These are phyloP conservation scores for Macaria notata DNA, from an alignment of 2,888 invertebrate species.

Conservation along the genomic window DNA sequence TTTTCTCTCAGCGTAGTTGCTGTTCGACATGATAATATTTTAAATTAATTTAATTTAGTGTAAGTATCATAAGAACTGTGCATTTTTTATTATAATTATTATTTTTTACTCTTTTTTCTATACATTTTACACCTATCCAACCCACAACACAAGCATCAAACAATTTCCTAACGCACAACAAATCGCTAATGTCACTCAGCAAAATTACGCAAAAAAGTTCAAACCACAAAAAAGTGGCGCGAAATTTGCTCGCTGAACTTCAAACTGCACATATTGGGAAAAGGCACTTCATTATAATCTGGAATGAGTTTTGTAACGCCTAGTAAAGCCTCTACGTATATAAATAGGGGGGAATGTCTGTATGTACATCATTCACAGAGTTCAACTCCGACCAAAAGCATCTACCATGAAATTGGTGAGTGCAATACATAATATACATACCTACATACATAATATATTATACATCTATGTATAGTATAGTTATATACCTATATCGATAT, in stretches of 20 bases:
- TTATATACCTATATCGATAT: constrained; percentile 16
- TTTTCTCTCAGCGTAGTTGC: too few species aligned
- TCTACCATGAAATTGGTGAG: constrained; percentile 73
- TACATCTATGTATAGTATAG: neutral
- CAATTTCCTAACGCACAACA: constrained; percentile 16
- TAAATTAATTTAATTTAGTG: too few species aligned
- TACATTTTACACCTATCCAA: too few species aligned
- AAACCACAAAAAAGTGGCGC: constrained; percentile 39
- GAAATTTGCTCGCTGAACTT: constrained; percentile 55
- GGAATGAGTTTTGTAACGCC: constrained; percentile 69
- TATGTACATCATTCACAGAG: constrained; percentile 59
- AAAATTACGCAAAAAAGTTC: constrained; percentile 29
- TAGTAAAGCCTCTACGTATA: constrained; percentile 45
- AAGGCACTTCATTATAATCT: constrained; percentile 64
- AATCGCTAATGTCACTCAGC: constrained; percentile 22
- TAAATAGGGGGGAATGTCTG: constrained; percentile 58
- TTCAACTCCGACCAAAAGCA: constrained; percentile 65
- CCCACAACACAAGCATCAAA: neutral
- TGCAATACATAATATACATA: constrained; percentile 29
- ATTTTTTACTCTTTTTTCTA: too few species aligned
- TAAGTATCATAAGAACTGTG: too few species aligned
- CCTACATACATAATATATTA: constrained; percentile 4
- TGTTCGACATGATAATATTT: too few species aligned
- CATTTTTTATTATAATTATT: too few species aligned
- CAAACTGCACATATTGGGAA: constrained; percentile 57